phyloP scores from a whole-genome alignment of 1,140 invertebrate species.

The Paralvinella palmiformis region DNA sequence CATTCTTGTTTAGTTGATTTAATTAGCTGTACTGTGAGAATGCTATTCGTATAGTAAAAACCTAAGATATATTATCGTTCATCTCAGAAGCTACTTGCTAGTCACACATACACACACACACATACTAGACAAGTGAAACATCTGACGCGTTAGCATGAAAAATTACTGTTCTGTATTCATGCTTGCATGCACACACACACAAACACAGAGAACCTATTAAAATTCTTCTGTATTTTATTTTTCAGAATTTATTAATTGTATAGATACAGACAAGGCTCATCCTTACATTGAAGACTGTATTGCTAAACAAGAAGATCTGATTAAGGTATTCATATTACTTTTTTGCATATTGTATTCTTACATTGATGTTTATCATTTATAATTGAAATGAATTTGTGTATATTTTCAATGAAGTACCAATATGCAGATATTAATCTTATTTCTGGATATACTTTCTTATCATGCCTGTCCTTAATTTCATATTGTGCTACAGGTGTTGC shows the following conservation, averaged over 20 bases:
- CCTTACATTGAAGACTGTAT: slow-evolving; percentile 87
- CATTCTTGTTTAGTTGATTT: too few relatives aligned
- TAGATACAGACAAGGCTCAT: slow-evolving; percentile 82
- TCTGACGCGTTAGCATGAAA: too few relatives aligned
- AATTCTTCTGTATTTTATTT: too few relatives aligned
- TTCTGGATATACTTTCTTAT: slow-evolving; percentile 9
- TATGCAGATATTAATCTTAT: neutral
- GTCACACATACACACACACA: too few relatives aligned
- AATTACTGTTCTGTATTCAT: too few relatives aligned
- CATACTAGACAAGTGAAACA: too few relatives aligned
- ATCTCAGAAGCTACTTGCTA: too few relatives aligned
- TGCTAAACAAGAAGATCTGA: slow-evolving; percentile 70
- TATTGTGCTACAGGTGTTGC: slow-evolving; percentile 58
- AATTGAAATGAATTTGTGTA: neutral
- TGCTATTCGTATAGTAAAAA: too few relatives aligned
- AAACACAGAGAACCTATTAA: too few relatives aligned
- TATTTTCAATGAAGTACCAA: neutral
- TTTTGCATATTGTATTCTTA: slow-evolving; percentile 7
- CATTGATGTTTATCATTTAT: slow-evolving; percentile 1
- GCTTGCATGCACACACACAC: too few relatives aligned
- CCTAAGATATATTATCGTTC: too few relatives aligned
- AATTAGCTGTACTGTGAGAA: too few relatives aligned
- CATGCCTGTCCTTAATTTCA: neutral
- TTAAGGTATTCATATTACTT: slow-evolving; percentile 55
- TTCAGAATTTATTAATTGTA: slow-evolving; percentile 77